Evolutionary conservation across 2,797 vertebrate species (phyloP), one percentile per base, ranked within the genome.

Genomic region (Harpagifer antarcticus): DNA sequence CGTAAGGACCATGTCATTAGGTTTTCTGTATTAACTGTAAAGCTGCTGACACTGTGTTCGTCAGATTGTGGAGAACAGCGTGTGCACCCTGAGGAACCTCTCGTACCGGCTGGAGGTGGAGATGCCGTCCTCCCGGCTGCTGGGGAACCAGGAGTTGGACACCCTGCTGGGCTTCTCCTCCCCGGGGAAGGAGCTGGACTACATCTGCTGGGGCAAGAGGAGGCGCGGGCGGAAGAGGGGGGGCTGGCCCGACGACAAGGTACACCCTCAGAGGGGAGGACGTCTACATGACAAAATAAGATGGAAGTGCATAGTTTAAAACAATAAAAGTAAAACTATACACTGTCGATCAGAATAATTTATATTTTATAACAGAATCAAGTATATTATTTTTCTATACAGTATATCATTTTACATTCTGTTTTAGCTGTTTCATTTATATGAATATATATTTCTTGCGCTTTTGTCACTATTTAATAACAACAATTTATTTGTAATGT

Each of bases 21-120:
- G 33, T 37, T 9, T 6, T 9, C 8, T 7, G 33, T 6, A 2
- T 6, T 6, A 2, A 37, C 7, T 7, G 33, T 33, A 33, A 7
- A 33, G 5, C 33, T 33, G 33, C 33, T 33, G 33, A 7, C 33
- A 33, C 33, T 33, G 31, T 14, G 52, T 52, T 3, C 2, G 9
- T 78, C 92, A 99, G 98, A 99, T 98, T 0, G 98, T 99, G 88
- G 98, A 99, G 92, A 99, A 99, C 84, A 98, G 98, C 4, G 97
- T 99, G 54, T 99, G 98, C 84, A 99, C 97, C 45, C 91, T 99
- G 94, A 96, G 98, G 87, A 99, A 99, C 94, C 95, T 99, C 54
- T 99, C 98, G 0, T 99, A 99, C 89, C 97, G 98, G 19, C 92
- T 99, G 79, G 98, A 99, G 82, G 94, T 99, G 83, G 98, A 99